These are phyloP conservation scores for Alosa alosa DNA, from an alignment of 2,113 vertebrate genomes.

Conservation along the genomic window DNA sequence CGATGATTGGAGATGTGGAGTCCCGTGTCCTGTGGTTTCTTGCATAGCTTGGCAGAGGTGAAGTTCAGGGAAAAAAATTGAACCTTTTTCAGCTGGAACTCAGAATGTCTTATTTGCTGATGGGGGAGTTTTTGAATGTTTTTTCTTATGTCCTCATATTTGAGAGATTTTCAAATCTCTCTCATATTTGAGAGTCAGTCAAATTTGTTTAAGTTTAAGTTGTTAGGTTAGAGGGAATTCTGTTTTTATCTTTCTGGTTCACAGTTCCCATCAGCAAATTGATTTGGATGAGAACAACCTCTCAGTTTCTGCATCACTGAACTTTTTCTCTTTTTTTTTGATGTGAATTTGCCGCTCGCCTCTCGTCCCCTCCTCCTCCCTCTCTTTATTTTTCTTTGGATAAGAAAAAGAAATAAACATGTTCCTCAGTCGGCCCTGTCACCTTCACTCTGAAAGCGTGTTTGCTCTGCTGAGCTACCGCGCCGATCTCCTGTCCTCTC, in stretches of 20 bases:
- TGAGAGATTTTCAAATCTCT: neutral
- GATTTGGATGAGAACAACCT: neutral
- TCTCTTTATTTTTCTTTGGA: constrained; percentile 28
- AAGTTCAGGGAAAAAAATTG: neutral
- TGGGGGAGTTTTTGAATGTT: neutral
- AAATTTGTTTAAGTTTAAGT: neutral
- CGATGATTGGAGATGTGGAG: neutral
- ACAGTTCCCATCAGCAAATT: neutral
- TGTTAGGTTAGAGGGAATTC: neutral
- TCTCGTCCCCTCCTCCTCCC: neutral
- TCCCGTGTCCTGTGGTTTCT: neutral
- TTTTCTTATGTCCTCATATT: neutral
- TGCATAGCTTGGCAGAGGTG: neutral
- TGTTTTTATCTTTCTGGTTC: neutral
- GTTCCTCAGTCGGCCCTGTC: constrained; percentile 48
- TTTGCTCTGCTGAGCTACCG: constrained; percentile 65
- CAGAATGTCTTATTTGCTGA: neutral
- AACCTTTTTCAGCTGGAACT: neutral
- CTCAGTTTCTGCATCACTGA: constrained; percentile 14
- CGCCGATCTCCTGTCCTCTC: constrained; percentile 67
- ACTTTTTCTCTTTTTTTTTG: neutral
- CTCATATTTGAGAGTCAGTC: neutral
- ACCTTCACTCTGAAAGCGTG: constrained; percentile 56
- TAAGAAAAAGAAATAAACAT: constrained; percentile 52
- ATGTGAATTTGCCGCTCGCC: neutral